Evolutionary conservation across 2,888 invertebrate species (phyloP), one percentile per base, ranked within the genome.

Genomic region (Drosophila prostipennis): DNA sequence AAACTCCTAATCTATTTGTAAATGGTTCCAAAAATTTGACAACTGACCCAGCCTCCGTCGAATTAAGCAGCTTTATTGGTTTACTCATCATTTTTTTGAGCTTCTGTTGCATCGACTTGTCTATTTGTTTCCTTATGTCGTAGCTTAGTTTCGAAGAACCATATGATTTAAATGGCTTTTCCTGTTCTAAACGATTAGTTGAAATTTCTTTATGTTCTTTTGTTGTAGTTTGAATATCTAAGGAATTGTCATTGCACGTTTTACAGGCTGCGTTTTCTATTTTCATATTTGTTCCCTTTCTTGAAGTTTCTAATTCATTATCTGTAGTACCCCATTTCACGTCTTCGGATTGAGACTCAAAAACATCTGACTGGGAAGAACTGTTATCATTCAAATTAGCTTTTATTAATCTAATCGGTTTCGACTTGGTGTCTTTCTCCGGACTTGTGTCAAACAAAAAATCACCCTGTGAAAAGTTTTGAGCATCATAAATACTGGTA

Each of bases 31-130:
- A 2, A 34, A 32, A 39, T 6, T 29, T 8, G 3, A 19, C 23
- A 19, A 45, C 32, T 2, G 55, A 45, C 11, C 2, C 19, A 11
- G 6, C 2, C 1, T 51, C 13, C 6, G 14, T 14, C 0, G 40
- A 1, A 11, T 6, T 37, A 11, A 77, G 34, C 0, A 81, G 71
- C n/a, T 61, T 59, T 13, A 80, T 60, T 0, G 80, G 80, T 40
- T 81, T 84, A 3, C 14, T 53, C 80, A 74, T 84, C 69, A 81
- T 81, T 51, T 79, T 77, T 0, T 58, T 64, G 10, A 48, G 16
- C 6, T 49, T 55, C 8, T 14, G 6, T 23, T 58, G 16, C 14
- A 52, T 6, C 6, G 52, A 34, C 19, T 51, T 32, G 14, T 58
- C 58, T 6, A 52, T 58, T n/a, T 32, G 32, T 5, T 34, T 58